Evolutionary conservation across 2,797 vertebrate genomes (phyloP), one percentile per base, ranked within the genome.

Genomic region (Erethizon dorsatum): DNA sequence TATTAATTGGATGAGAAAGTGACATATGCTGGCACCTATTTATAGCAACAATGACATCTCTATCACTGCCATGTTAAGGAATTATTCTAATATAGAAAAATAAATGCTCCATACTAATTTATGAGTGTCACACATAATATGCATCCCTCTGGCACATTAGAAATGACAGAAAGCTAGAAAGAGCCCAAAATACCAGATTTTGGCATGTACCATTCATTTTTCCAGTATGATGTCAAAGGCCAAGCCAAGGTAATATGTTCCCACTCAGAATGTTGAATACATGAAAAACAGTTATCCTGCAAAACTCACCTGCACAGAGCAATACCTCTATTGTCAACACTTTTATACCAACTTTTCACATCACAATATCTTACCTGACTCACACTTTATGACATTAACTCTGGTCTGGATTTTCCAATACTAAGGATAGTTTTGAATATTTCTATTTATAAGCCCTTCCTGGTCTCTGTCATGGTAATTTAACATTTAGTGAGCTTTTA

Each of bases 21-120:
- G 31, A 17, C 59, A 83, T 80, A 61, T 86, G 73, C 50, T 86
- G 63, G 20, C 2, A 73, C 1, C n/a, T 95, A 78, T 91, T 86
- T 90, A 90, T 69, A 97, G 54, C 47, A 88, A 24, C 13, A 54
- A 22, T 56, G 20, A 56, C 54, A 65, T 63, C 54, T 12, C 22
- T 75, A 56, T 57, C 18, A 78, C 37, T 47, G 71, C 5, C 33
- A 84, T 71, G 31, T 57, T 80, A 93, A 79, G 59, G 8, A 65
- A 37, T 94, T 84, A 50, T 26, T 80, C 50, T 91, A 17, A 94
- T 95, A 78, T 26, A 93, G 26, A 83, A 86, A 90, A 96, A 94
- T 50, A 93, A 90, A 84, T 63, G 33, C 12, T 52, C 20, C 79
- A 28, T 57, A 71, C 59, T 77, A 94, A 73, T 82, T 83, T 69